A percentile compares a stretch with the other conserved stretches of the same genome.
These are phyloP conservation scores for Leptestheria dahalacensis DNA, from an alignment of 1,140 invertebrate species.

Conservation along the genomic window DNA sequence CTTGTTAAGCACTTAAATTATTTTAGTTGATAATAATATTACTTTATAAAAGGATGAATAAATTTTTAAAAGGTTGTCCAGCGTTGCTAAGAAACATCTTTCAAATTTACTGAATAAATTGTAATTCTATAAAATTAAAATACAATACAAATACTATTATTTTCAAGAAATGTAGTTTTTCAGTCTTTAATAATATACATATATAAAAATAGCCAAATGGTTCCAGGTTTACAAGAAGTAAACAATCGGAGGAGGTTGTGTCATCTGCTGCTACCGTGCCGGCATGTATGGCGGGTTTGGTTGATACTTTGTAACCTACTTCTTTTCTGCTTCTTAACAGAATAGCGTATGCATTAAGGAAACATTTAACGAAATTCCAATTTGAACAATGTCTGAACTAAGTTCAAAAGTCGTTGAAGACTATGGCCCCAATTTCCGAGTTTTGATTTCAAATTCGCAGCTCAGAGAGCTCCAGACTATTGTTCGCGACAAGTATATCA, in stretches of 20 bases:
- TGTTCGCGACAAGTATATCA: constrained; percentile 74
- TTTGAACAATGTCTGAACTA: background rate
- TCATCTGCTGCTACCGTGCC: too few species aligned
- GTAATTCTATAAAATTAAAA: background rate
- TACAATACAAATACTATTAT: background rate
- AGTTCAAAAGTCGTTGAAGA: constrained; percentile 31
- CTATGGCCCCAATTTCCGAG: constrained; percentile 62
- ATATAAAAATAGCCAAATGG: too few species aligned
- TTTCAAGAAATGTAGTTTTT: background rate
- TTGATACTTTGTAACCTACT: too few species aligned
- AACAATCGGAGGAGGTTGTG: too few species aligned
- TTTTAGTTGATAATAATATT: too few species aligned
- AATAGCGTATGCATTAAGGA: background rate
- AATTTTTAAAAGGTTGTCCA: background rate
- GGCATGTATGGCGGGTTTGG: too few species aligned
- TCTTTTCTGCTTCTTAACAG: too few species aligned
- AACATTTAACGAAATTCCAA: background rate
- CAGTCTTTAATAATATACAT: too few species aligned
- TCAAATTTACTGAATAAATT: background rate
- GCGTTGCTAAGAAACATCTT: background rate
- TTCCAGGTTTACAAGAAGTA: too few species aligned
- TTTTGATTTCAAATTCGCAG: constrained; percentile 69
- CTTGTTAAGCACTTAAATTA: too few species aligned
- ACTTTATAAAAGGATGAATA: too few species aligned
- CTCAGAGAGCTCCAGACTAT: constrained; percentile 89